phyloP scores from a whole-genome alignment of 2,888 invertebrate species.

The Cordilura impudica region DNA sequence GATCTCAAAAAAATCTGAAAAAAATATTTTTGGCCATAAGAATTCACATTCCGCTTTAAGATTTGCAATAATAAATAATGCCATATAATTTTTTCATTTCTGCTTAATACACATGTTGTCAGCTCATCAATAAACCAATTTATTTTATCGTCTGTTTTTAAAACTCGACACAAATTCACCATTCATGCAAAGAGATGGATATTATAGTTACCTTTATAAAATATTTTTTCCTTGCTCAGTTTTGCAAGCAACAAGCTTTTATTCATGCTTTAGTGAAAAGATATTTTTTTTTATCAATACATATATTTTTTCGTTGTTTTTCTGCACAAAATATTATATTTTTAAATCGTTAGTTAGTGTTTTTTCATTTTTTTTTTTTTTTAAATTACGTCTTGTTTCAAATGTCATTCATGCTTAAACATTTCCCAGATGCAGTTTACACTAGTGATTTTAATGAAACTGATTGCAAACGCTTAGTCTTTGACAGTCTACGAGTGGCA shows the following conservation, averaged over 20 bases:
- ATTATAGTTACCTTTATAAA: neutral
- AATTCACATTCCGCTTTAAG: too few relatives aligned
- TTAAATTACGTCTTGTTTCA: neutral
- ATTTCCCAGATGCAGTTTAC: conserved; percentile 46
- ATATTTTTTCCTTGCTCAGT: neutral
- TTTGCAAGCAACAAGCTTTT: conserved; percentile 1
- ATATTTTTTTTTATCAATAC: neutral
- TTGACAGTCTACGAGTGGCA: neutral
- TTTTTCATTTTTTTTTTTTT: neutral
- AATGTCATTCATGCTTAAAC: conserved; percentile 40
- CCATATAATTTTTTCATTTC: too few relatives aligned
- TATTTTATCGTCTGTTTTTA: neutral
- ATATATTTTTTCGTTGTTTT: neutral
- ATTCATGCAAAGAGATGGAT: too few relatives aligned
- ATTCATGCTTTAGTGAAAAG: neutral
- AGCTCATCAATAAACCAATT: neutral
- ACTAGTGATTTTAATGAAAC: conserved; percentile 26
- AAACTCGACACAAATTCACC: neutral
- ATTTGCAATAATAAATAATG: too few relatives aligned
- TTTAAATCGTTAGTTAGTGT: neutral
- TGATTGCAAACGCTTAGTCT: conserved; percentile 41
- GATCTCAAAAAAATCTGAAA: too few relatives aligned
- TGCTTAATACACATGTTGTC: too few relatives aligned
- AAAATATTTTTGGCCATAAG: too few relatives aligned
- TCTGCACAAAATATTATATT: neutral